Evolutionary conservation across 2,113 vertebrate species (phyloP), one percentile per base, ranked within the genome.

Genomic region (Puffinus mauretanicus): DNA sequence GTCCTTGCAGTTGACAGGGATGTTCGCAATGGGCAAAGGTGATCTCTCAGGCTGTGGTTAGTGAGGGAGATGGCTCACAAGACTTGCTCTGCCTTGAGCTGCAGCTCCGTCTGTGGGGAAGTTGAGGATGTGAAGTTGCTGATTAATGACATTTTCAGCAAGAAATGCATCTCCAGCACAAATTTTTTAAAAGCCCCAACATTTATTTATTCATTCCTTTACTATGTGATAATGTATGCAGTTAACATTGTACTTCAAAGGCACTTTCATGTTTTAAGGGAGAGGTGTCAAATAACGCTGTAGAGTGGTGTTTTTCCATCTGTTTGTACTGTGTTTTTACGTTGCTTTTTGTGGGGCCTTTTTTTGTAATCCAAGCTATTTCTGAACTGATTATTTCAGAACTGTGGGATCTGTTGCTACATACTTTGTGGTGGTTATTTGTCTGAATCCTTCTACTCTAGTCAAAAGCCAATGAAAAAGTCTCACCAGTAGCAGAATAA

Each of bases 191-290:
- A 80, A 87, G 11, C 16, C 57, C 27, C 34, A 42, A 57, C 65
- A 72, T 94, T 87, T 95, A 87, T 96, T 93, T 95, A 85, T 94
- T 94, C 38, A 76, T 96, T 91, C 61, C 47, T 95, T 96, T 94
- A 76, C 57, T 82, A 47, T 79, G 66, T 87, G 84, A 78, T 96
- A 93, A 94, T 69, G 21, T 87, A 89, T 82, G 73, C 91, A 82
- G 78, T 82, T 96, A 87, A 96, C 10, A 44, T 71, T 67, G 57
- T 89, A 76, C 70, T 95, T 96, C 91, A 95, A 96, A 97, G 75
- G 24, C 73, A 60, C 84, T 96, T 95, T 57, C 30, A 85, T 91
- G 77, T 90, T 87, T 91, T 87, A 87, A 89, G 29, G 30, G 69
- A 93, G 73, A 96, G 44, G 61, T 91, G 91, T 93, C 77, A 97